Base-by-base conservation (phyloP, 2,888 invertebrate genomes). In the Brachyptera risi region DNA sequence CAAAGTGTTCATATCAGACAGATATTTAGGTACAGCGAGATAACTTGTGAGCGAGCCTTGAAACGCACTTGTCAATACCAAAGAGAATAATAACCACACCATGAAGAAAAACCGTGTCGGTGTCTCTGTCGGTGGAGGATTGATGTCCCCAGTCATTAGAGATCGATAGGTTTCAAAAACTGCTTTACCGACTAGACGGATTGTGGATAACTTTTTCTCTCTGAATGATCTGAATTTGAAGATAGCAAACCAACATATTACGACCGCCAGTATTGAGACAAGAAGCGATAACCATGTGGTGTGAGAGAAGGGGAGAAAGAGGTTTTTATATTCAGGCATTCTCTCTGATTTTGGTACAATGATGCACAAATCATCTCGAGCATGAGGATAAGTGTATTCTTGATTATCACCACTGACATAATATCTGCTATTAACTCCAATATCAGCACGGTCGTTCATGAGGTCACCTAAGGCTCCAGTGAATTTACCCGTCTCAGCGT, bases 1-100 rank as follows among this genome's bases (percentile, higher is more conserved):
- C n/a, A 80, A 65, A 5, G 73, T 76, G 44, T 76, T 67, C n/a
- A 80, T 75, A 40, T 79, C 76, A 0, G 73, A 70, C 65, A 75
- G 77, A 67, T 74, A 76, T n/a, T 73, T 71, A 27, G 71, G 71
- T 15, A 71, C 72, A 23, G 75, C 74, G 63, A 75, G 78, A 1
- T 75, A 75, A 40, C 72, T 74, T 42, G 76, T 73, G 49, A 80
- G 68, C 15, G 73, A 72, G 13, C 79, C 78, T 66, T 77, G 73
- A 61, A 77, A 76, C 31, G 76, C 59, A 0, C 76, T 74, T 23
- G 71, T 69, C 23, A 77, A 67, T 1, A 78, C 76, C 1, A 79
- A 65, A 31, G 73, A 74, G 40, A 75, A 72, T 2, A 76, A 58
- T 11, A 79, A 63, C 56, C 71, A 72, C 3, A 68, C 61, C 1